Conservation (phyloP, 2,888 invertebrate species). For the Stenolophus ochropezus region DNA sequence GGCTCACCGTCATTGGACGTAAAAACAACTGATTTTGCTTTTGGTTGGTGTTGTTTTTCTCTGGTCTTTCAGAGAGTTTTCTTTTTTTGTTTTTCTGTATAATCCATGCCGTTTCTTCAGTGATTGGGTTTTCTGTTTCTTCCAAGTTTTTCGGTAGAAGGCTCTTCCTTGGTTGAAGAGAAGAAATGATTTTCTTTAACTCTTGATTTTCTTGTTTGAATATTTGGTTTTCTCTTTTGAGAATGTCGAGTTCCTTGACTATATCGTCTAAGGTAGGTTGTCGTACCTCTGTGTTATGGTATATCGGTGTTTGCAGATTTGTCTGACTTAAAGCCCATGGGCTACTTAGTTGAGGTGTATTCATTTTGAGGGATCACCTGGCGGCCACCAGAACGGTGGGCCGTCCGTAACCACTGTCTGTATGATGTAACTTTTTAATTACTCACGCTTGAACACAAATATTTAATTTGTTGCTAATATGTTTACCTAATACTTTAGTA, state of each 20-base stretch:
- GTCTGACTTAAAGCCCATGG: neutral
- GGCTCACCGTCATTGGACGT: too few species aligned
- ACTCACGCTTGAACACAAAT: neutral
- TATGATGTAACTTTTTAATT: neutral
- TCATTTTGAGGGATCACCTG: neutral
- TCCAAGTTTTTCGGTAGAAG: neutral
- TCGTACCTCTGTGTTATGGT: too few species aligned
- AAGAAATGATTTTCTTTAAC: neutral
- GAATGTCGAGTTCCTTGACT: neutral
- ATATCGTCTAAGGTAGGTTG: too few species aligned
- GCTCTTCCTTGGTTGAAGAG: constrained; percentile 27
- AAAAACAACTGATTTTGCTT: too few species aligned
- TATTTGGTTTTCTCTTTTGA: constrained; percentile 5
- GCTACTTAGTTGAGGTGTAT: neutral
- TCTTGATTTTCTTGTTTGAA: neutral
- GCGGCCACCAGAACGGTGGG: neutral
- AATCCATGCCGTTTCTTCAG: constrained; percentile 23
- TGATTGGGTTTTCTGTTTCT: neutral
- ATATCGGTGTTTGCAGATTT: neutral
- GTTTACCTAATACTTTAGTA: neutral
- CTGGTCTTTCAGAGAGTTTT: neutral
- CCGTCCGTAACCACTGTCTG: neutral
- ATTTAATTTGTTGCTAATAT: neutral
- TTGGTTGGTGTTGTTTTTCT: too few species aligned
- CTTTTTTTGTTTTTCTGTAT: constrained; percentile 1